These are phyloP conservation scores for Sycophaga agraensis DNA, from an alignment of 1,140 invertebrate genomes.

Conservation along the genomic window DNA sequence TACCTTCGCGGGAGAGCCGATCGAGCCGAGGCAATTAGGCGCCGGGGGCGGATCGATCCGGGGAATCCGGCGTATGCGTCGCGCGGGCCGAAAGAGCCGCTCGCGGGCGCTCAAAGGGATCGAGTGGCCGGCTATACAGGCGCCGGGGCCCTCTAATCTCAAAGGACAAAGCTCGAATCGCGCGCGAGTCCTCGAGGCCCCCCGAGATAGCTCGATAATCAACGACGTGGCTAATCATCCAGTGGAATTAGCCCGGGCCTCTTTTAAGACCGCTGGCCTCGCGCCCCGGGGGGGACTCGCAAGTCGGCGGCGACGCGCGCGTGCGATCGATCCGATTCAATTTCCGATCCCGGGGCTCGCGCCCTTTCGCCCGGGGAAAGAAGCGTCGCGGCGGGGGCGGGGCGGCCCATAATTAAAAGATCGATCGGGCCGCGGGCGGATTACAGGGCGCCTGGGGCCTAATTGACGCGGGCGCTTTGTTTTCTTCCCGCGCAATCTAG, in stretches of 20 bases:
- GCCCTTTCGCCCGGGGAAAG: neutral
- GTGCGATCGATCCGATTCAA: constrained; percentile 13
- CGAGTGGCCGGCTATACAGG: neutral
- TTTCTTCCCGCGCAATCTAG: constrained; percentile 21
- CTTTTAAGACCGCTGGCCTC: neutral
- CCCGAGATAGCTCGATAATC: constrained; percentile 15
- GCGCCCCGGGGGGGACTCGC: neutral
- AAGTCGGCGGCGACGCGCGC: neutral
- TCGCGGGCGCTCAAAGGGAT: constrained; percentile 2
- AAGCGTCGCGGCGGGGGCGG: neutral
- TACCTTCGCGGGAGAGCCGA: too few species aligned
- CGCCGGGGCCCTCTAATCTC: constrained; percentile 2
- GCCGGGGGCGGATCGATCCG: too few species aligned
- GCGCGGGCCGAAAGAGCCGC: too few species aligned
- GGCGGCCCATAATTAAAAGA: constrained; percentile 46
- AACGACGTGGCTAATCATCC: constrained; percentile 18
- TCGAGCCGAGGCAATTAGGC: too few species aligned
- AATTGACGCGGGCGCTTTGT: constrained; percentile 21
- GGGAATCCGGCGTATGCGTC: too few species aligned
- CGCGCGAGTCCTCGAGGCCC: neutral
- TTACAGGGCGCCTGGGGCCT: constrained; percentile 39
- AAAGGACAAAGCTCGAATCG: constrained; percentile 15
- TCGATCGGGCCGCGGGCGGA: constrained; percentile 32
- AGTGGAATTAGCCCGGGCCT: too few species aligned
- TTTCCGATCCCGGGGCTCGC: neutral